These are phyloP conservation scores for Peromyscus melanophrys DNA, from an alignment of 2,797 vertebrate genomes.

Conservation along the genomic window DNA sequence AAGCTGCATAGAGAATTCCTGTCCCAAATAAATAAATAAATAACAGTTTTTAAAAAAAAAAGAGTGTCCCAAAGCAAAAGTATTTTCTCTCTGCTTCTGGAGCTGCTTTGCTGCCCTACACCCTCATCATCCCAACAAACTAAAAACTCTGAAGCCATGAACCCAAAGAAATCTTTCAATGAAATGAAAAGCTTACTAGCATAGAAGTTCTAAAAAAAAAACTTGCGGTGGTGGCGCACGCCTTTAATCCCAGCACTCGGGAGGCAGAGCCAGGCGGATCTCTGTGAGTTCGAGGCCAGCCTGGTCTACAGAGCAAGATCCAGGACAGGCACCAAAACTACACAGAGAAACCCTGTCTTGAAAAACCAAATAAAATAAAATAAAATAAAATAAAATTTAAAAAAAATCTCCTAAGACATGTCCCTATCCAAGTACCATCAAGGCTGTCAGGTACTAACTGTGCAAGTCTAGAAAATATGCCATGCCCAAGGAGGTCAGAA, in stretches of 20 bases:
- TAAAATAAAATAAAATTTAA: neutral
- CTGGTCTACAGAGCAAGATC: too few relatives aligned
- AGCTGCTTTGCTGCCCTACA: neutral
- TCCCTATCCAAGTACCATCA: constrained; percentile 12
- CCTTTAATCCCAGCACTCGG: too few relatives aligned
- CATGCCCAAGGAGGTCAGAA: neutral
- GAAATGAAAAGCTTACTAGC: neutral
- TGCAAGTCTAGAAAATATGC: neutral
- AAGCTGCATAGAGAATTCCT: neutral
- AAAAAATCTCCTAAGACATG: neutral
- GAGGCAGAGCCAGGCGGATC: too few relatives aligned
- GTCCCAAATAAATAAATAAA: neutral
- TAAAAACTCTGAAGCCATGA: neutral
- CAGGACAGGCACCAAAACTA: too few relatives aligned
- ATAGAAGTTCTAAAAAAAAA: neutral
- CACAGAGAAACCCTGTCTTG: too few relatives aligned
- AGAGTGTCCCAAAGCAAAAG: neutral
- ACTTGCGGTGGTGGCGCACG: too few relatives aligned
- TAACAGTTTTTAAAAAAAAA: too few relatives aligned
- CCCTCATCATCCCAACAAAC: neutral
- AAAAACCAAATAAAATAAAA: too few relatives aligned
- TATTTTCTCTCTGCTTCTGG: neutral
- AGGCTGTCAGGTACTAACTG: constrained; percentile 12
- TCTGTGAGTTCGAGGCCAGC: too few relatives aligned
- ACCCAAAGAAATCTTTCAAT: neutral